Evolutionary conservation across 1,140 invertebrate species (phyloP).

Genomic region (Dendrolimus punctatus): DNA sequence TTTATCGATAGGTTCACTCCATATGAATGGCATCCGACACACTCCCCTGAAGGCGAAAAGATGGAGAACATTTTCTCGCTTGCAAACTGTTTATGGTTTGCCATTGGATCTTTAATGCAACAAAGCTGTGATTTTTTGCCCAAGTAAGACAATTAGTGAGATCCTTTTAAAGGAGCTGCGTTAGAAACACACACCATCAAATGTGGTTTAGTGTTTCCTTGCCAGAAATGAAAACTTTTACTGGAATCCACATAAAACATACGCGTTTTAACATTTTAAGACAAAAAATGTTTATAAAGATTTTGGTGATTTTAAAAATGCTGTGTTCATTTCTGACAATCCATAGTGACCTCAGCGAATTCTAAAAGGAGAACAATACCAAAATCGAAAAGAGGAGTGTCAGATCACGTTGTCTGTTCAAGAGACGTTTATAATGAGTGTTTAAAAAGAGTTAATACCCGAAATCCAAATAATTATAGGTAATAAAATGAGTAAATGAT

Average conservation of each 20-base stretch:
- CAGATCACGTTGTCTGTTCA: neutral
- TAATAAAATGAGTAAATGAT: conserved; percentile 23
- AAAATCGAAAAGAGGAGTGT: conserved; percentile 6
- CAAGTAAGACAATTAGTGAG: conserved; percentile 78
- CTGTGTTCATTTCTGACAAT: conserved; percentile 12
- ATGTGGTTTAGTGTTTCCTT: neutral
- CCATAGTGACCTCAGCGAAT: conserved; percentile 60
- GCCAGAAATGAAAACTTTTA: conserved; percentile 4
- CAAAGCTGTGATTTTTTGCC: conserved; percentile 93
- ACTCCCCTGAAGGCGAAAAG: conserved; percentile 87
- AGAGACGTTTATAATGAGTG: neutral
- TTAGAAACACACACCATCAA: too few species aligned
- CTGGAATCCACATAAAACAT: neutral
- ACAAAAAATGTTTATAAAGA: too few species aligned
- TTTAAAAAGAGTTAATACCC: neutral
- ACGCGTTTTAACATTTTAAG: too few species aligned
- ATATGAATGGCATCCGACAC: conserved; percentile 93
- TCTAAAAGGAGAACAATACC: conserved; percentile 34
- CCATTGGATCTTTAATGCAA: conserved; percentile 94
- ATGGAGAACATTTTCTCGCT: conserved; percentile 93
- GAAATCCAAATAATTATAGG: neutral
- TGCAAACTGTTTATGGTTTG: conserved; percentile 96
- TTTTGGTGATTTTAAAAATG: too few species aligned
- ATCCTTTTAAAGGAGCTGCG: conserved; percentile 4
- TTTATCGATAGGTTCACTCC: conserved; percentile 83